Conservation (phyloP, 2,113 vertebrate species). For the Hippocampus zosterae region DNA sequence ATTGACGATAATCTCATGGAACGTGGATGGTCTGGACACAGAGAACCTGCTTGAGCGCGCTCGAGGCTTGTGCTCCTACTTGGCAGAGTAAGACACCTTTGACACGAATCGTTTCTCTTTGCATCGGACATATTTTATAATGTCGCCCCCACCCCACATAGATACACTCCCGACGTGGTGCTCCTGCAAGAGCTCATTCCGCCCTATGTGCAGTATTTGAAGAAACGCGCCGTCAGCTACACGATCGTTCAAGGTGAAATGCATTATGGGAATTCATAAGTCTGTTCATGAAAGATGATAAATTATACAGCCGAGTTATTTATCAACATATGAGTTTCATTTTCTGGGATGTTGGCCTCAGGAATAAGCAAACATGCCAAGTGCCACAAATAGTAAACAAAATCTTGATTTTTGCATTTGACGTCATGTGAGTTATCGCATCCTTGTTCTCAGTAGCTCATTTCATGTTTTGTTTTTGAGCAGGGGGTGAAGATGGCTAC, state of each 20-base stretch:
- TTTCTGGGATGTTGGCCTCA: no score
- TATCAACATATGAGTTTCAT: no score
- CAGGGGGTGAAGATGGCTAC: constrained; percentile 84
- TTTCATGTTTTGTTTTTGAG: neutral
- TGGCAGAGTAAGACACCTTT: constrained; percentile 77
- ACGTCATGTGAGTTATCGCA: no score
- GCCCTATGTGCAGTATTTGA: constrained; percentile 76
- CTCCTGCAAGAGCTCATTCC: constrained; percentile 92
- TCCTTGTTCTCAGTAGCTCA: neutral
- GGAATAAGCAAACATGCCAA: no score
- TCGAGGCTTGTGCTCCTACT: constrained; percentile 81
- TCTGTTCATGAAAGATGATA: neutral
- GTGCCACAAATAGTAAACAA: no score
- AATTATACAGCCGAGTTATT: no score
- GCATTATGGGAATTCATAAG: neutral
- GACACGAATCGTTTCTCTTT: neutral
- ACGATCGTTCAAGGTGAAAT: constrained; percentile 79
- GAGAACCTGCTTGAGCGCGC: constrained; percentile 79
- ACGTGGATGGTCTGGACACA: constrained; percentile 86
- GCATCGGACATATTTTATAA: neutral
- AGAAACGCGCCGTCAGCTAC: constrained; percentile 82
- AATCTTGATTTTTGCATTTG: no score
- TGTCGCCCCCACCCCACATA: constrained; percentile 53
- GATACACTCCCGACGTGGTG: constrained; percentile 88
- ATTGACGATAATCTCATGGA: constrained; percentile 88